Conservation (phyloP, 2,888 invertebrate genomes). For the Noctua comes region DNA sequence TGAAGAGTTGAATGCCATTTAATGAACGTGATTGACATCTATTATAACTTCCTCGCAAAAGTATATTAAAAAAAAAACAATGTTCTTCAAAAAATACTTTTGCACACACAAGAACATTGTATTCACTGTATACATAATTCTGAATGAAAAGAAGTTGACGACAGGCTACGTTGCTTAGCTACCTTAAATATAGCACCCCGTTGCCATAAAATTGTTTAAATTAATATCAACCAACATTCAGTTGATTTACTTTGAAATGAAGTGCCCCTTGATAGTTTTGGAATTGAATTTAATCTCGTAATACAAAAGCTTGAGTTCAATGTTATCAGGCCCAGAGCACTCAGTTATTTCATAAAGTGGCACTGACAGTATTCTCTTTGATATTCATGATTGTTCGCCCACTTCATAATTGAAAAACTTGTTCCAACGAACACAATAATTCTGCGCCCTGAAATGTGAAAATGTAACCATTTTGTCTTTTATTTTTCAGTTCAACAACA, state of each 20-base stretch:
- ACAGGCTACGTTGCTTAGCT: background rate
- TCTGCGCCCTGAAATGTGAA: conserved; percentile 23
- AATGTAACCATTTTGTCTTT: conserved; percentile 40
- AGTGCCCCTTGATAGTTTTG: conserved; percentile 1
- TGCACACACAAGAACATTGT: background rate
- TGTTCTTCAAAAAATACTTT: too few relatives aligned
- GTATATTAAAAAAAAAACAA: too few relatives aligned
- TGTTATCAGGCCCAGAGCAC: conserved; percentile 29
- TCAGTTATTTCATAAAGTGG: conserved; percentile 26
- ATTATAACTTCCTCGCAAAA: too few relatives aligned
- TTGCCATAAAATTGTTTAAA: background rate
- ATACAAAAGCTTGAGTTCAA: conserved; percentile 13
- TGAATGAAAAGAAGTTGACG: background rate
- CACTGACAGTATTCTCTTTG: conserved; percentile 20
- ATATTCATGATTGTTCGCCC: conserved; percentile 32
- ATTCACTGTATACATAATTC: background rate
- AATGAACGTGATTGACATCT: too few relatives aligned
- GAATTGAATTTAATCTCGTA: conserved; percentile 22
- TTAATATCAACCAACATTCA: conserved; percentile 1
- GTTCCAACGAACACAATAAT: conserved; percentile 35
- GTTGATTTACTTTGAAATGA: conserved; percentile 3
- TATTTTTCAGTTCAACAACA: conserved; percentile 83
- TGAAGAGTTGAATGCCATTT: background rate
- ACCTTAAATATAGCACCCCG: background rate
- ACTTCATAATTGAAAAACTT: conserved; percentile 44